These are phyloP conservation scores for Columba livia DNA, from an alignment of 2,113 vertebrate genomes.

Conservation along the genomic window DNA sequence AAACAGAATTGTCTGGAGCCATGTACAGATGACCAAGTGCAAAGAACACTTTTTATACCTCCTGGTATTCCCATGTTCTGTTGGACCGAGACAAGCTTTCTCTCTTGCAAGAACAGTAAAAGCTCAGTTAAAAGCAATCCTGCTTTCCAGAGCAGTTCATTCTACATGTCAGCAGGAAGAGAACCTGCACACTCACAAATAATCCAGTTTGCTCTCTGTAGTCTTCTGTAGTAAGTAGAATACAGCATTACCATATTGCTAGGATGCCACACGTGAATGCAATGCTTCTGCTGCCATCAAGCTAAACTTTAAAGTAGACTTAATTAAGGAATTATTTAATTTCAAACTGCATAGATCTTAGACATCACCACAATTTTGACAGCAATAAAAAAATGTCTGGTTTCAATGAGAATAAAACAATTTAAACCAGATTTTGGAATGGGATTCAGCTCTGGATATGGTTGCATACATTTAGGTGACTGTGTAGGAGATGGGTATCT, in stretches of 20 bases:
- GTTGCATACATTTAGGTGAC: neutral
- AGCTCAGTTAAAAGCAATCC: neutral
- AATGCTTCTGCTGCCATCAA: neutral
- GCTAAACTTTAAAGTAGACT: neutral
- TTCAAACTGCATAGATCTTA: neutral
- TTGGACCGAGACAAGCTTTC: slow-evolving; percentile 3
- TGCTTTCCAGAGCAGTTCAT: neutral
- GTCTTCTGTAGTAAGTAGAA: neutral
- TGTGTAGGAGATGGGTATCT: neutral
- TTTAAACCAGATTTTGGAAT: neutral
- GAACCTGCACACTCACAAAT: neutral
- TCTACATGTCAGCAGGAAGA: neutral
- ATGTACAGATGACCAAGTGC: neutral
- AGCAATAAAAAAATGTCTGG: neutral
- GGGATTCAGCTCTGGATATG: neutral
- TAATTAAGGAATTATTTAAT: neutral
- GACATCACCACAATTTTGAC: neutral
- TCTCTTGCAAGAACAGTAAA: neutral
- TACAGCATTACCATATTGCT: neutral
- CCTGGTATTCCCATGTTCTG: neutral
- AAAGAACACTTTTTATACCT: slow-evolving; percentile 12
- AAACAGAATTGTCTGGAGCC: slow-evolving; percentile 40
- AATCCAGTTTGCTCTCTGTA: neutral
- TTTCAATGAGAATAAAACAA: neutral
- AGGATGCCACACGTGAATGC: neutral